Evolutionary conservation across 2,888 invertebrate species (phyloP).

Genomic region (Ectobius pallidus): DNA sequence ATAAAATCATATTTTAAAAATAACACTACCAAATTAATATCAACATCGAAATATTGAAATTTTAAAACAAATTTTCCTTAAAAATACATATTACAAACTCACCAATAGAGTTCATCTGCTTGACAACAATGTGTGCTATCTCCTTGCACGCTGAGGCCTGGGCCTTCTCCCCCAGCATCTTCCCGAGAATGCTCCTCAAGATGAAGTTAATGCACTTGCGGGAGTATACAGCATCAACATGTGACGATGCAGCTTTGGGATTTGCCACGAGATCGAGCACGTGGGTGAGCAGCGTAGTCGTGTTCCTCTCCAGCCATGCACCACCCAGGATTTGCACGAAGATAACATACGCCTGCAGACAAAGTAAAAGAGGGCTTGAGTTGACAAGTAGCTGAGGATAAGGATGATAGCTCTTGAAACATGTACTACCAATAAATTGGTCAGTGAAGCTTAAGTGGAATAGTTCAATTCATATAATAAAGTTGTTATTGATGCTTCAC

Average conservation of each 20-base stretch:
- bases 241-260: conserved; percentile 93
- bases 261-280: conserved; percentile 92
- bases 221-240: conserved; percentile 97
- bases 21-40: too few species aligned
- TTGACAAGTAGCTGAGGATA: too few species aligned
- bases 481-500: too few species aligned
- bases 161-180: conserved; percentile 95
- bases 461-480: too few species aligned
- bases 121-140: conserved; percentile 87
- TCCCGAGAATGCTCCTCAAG: conserved; percentile 87
- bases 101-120: conserved; percentile 92
- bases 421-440: too few species aligned
- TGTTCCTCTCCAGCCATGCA: conserved; percentile 92
- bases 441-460: too few species aligned
- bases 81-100: too few species aligned
- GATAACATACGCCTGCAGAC: conserved; percentile 88
- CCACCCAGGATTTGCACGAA: conserved; percentile 94
- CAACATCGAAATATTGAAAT: too few species aligned
- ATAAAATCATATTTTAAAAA: too few species aligned
- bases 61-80: too few species aligned
- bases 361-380: too few species aligned
- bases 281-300: conserved; percentile 84
- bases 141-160: conserved; percentile 96
- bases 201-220: conserved; percentile 95
- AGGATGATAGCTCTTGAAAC: too few species aligned